Base-by-base conservation (phyloP, 2,113 vertebrate species). In the Vimba vimba region DNA sequence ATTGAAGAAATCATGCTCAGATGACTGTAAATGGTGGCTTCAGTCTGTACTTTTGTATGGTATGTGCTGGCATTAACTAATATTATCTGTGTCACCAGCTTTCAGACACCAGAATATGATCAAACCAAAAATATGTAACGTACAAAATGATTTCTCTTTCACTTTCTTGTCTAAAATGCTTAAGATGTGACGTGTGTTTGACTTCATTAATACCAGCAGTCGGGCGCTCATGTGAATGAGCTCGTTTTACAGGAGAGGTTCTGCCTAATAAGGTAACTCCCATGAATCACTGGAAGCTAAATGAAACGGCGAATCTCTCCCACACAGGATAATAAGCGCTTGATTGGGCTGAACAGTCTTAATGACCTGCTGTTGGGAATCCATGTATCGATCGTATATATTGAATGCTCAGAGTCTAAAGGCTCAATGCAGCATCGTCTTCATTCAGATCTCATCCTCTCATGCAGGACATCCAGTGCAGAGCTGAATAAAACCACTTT, bases 341-440 rank as follows among this genome's bases (percentile, higher is more conserved):
- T 86, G 85, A 89, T 82, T 86, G 85, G 82, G 77, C 47, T 17
- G 69, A 88, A 68, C 75, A 86, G 66, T 82, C 60, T 73, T 76
- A 78, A 88, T 84, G 85, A 62, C 52, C 68, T 33, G 27, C 17
- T 66, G 81, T 52, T 78, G 36, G 50, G 50, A 77, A 89, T 89
- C 82, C 71, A 86, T 85, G 80, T 86, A 89, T 86, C 36, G 88
- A 89, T 77, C 78, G 5, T 5, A 66, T 0, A 64, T 82, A 82
- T 86, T 85, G 88, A 86, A n/a, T 69, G 68, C 45, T 68, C 27
- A 2, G 52, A 13, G 21, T 62, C 64, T 79, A 64, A 79, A 39
- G 47, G 74, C 81, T 79, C 82, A 47, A 43, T 47, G 39, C 43
- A 82, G 39, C n/a, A 47, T 59, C 39, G 25, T 71, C 78, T 88